A percentile compares a stretch with the other conserved stretches of the same genome.
Conservation (phyloP, 2,797 vertebrate genomes). For the Lophotriccus pileatus region DNA sequence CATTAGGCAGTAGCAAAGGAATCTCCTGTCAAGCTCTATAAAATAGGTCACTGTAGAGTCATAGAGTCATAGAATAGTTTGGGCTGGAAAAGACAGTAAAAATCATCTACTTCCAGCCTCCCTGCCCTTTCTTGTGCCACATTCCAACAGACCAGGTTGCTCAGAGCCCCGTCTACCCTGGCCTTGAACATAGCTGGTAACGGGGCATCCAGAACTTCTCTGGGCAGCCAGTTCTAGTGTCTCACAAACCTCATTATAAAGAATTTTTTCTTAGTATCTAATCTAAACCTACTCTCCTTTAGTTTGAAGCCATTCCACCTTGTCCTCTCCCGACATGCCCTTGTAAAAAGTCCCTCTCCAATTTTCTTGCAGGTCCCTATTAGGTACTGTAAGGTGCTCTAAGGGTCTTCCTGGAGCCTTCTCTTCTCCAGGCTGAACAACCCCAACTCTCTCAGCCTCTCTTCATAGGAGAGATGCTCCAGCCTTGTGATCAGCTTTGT, state of each 20-base stretch:
- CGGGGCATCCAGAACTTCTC: background rate
- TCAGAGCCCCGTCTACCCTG: background rate
- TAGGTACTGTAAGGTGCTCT: background rate
- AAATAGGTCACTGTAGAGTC: background rate
- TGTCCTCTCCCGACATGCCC: too few relatives aligned
- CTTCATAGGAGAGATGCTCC: background rate
- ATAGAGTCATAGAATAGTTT: background rate
- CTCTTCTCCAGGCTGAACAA: background rate
- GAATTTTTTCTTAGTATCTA: background rate
- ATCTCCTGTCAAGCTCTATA: background rate
- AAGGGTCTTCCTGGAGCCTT: background rate
- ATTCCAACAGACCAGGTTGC: background rate
- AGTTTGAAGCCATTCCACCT: background rate
- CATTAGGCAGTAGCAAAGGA: background rate
- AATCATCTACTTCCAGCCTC: background rate
- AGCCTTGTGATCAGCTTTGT: background rate
- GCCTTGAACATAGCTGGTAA: background rate
- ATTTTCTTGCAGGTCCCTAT: background rate
- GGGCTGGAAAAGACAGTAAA: background rate
- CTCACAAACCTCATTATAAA: background rate
- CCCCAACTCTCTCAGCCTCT: background rate
- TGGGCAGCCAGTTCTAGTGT: background rate
- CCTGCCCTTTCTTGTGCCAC: background rate
- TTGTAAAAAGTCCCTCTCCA: background rate
- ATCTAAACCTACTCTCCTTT: background rate